Conservation (phyloP, 2,797 vertebrate species). For the Ibycter americanus region DNA sequence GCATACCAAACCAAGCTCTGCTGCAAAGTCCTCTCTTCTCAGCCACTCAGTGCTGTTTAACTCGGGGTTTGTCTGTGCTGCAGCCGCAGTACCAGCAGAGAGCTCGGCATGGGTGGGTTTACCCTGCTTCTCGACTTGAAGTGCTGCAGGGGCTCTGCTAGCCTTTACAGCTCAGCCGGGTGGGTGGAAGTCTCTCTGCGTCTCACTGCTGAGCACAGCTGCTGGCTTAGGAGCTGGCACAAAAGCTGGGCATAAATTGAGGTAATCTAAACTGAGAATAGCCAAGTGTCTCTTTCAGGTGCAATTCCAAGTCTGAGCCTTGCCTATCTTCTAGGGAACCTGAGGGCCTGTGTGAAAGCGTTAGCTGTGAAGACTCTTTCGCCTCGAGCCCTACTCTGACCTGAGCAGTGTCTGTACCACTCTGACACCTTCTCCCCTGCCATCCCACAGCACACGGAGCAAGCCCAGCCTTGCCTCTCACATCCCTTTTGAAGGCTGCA, state of each 20-base stretch:
- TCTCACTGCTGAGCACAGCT: not conserved
- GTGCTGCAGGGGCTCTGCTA: not conserved
- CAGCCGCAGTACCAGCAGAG: not conserved
- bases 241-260: not conserved
- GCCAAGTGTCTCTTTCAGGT: not conserved
- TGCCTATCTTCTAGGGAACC: not conserved
- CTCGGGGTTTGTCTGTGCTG: not conserved
- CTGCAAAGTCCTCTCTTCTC: not conserved
- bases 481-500: not conserved
- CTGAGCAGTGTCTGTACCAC: not conserved
- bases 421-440: not conserved
- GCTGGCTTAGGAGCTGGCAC: not conserved
- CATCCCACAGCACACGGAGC: rapidly evolving
- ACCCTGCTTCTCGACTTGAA: not conserved
- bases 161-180: rapidly evolving
- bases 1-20: not conserved
- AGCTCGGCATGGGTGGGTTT: not conserved
- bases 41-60: rapidly evolving
- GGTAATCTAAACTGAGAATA: not conserved
- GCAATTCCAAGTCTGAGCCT: not conserved
- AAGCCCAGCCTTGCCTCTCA: not conserved
- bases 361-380: not conserved
- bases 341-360: not conserved
- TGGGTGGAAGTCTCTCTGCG: not conserved
- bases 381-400: not conserved